These are phyloP conservation scores for Drosophila mojavensis DNA, from an alignment of 1,140 invertebrate genomes.

Conservation along the genomic window DNA sequence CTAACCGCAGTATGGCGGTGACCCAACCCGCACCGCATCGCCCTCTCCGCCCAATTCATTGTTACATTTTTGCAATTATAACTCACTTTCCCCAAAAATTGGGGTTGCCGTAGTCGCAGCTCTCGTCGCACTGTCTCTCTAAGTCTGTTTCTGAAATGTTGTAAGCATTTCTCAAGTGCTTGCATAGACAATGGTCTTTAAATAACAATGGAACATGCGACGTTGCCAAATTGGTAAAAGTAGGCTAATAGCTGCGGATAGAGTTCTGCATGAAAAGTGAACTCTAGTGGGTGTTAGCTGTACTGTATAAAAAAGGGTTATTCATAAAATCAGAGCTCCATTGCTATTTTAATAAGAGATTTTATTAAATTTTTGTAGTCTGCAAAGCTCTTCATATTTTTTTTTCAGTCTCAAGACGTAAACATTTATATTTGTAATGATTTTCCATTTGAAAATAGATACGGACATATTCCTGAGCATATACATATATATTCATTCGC, in stretches of 20 bases:
- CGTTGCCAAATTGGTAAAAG: slow-evolving; percentile 54
- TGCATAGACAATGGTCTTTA: slow-evolving; percentile 55
- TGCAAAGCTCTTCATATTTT: too few relatives aligned
- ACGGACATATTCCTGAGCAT: too few relatives aligned
- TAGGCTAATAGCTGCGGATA: slow-evolving; percentile 63
- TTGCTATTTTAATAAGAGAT: too few relatives aligned
- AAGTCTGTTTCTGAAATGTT: slow-evolving; percentile 60
- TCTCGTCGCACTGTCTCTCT: neutral
- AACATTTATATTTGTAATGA: too few relatives aligned
- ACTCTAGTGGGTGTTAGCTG: neutral
- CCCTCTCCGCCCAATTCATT: slow-evolving; percentile 32
- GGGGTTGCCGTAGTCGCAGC: slow-evolving; percentile 25
- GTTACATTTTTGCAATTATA: slow-evolving; percentile 71
- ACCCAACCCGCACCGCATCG: too few relatives aligned
- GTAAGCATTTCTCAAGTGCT: slow-evolving; percentile 63
- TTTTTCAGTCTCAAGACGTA: too few relatives aligned
- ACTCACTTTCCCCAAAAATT: slow-evolving; percentile 45
- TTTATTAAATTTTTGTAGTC: too few relatives aligned
- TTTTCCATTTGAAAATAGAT: too few relatives aligned
- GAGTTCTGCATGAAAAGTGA: neutral
- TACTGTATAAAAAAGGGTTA: neutral
- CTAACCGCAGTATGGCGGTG: slow-evolving; percentile 46
- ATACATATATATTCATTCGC: too few relatives aligned
- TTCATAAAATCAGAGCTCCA: too few relatives aligned
- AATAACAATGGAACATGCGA: slow-evolving; percentile 33